Evolutionary conservation across 2,888 invertebrate genomes (phyloP).

Genomic region (Heteromyza rotundicornis): DNA sequence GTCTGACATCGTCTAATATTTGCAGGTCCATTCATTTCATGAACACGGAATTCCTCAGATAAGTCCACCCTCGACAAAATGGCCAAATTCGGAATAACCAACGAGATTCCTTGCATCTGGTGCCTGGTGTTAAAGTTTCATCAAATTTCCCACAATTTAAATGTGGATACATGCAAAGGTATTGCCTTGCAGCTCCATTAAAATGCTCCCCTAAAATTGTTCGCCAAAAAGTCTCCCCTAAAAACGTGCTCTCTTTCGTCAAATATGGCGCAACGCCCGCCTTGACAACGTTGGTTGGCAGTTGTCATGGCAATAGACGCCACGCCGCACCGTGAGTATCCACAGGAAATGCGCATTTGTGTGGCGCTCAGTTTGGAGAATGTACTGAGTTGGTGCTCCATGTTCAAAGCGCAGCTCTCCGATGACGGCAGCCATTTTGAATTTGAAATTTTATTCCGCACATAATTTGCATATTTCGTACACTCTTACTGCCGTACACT

Average conservation of each 20-base stretch:
- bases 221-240: background rate
- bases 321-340: background rate
- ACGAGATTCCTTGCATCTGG: constrained; percentile 53
- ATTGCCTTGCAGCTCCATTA: too few relatives aligned
- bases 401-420: constrained; percentile 32
- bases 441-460: constrained; percentile 27
- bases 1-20: too few relatives aligned
- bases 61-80: background rate
- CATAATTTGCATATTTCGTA: too few relatives aligned
- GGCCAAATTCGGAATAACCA: constrained; percentile 33
- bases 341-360: too few relatives aligned
- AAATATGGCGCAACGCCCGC: background rate
- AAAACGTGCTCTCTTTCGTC: background rate
- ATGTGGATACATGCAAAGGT: background rate
- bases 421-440: constrained; percentile 44
- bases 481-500: too few relatives aligned
- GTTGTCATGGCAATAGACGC: background rate
- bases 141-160: constrained; percentile 37
- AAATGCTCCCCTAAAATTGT: background rate
- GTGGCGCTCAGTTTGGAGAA: background rate
- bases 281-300: background rate
- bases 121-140: constrained; percentile 36
- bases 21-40: background rate
- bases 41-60: too few relatives aligned
- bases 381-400: constrained; percentile 10